These are phyloP conservation scores for Maniola hyperantus DNA, from an alignment of 2,888 invertebrate genomes.

Conservation along the genomic window DNA sequence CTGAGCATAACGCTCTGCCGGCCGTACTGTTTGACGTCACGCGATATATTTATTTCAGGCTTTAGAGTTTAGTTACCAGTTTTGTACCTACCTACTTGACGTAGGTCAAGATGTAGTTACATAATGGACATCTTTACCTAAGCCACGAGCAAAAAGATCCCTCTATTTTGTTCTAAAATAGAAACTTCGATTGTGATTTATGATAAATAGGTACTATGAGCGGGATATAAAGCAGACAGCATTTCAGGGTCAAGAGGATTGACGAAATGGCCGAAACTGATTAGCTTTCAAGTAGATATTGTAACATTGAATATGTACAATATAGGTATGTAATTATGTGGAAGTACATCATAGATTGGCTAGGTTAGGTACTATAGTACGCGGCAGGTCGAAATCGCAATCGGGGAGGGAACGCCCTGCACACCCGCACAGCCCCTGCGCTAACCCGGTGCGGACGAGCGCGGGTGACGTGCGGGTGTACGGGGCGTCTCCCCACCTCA, in stretches of 20 bases:
- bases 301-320: too few species aligned
- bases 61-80: not conserved
- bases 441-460: too few species aligned
- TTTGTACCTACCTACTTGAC: not conserved
- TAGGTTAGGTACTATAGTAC: too few species aligned
- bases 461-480: too few species aligned
- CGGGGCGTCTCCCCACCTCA: too few species aligned
- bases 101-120: conserved; percentile 1
- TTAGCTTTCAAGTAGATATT: not conserved
- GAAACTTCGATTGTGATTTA: not conserved
- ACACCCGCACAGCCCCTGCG: too few species aligned
- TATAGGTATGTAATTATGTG: too few species aligned
- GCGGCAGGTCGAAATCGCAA: too few species aligned
- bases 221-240: not conserved
- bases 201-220: not conserved
- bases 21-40: too few species aligned
- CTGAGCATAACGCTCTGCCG: too few species aligned
- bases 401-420: too few species aligned
- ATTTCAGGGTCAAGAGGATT: conserved; percentile 5
- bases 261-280: not conserved
- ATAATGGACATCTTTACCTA: not conserved
- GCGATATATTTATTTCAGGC: not conserved
- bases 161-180: not conserved
- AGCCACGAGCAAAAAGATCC: not conserved
- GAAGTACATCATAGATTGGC: too few species aligned